Evolutionary conservation across 2,113 vertebrate genomes (phyloP).

Genomic region (Ceyx melanurus): DNA sequence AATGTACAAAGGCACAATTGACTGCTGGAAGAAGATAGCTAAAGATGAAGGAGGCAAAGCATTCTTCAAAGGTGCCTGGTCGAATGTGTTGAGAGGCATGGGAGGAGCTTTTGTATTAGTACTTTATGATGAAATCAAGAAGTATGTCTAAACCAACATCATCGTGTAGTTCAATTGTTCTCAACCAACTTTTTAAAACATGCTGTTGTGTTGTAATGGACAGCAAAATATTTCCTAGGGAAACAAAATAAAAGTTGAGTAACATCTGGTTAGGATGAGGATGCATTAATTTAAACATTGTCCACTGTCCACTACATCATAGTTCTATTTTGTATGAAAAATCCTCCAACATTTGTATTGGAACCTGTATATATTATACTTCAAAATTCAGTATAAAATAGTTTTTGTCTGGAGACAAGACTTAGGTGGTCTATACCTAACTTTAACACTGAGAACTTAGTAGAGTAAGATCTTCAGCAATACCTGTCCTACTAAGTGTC

Average conservation of each 20-base stretch:
- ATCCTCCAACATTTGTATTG: conserved; percentile 16
- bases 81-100: conserved; percentile 97
- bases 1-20: conserved; percentile 96
- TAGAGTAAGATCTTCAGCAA: conserved; percentile 14
- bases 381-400: conserved; percentile 39
- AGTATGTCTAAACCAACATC: conserved; percentile 82
- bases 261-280: conserved; percentile 41
- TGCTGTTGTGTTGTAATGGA: conserved; percentile 72
- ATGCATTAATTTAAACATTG: conserved; percentile 31
- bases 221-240: conserved; percentile 78
- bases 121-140: conserved; percentile 98
- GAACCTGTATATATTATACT: conserved; percentile 71
- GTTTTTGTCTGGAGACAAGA: conserved; percentile 38
- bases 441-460: conserved; percentile 28
- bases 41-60: conserved; percentile 93
- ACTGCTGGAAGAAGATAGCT: conserved; percentile 97
- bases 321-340: conserved; percentile 72
- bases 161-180: conserved; percentile 55
- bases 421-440: neutral
- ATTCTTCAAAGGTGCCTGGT: conserved; percentile 99
- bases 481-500: neutral
- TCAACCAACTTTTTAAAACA: conserved; percentile 72
- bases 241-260: conserved; percentile 64
- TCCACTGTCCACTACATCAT: conserved; percentile 67
- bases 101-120: conserved; percentile 97